phyloP scores from a whole-genome alignment of 2,797 vertebrate genomes.

The Epinephelus coioides region DNA sequence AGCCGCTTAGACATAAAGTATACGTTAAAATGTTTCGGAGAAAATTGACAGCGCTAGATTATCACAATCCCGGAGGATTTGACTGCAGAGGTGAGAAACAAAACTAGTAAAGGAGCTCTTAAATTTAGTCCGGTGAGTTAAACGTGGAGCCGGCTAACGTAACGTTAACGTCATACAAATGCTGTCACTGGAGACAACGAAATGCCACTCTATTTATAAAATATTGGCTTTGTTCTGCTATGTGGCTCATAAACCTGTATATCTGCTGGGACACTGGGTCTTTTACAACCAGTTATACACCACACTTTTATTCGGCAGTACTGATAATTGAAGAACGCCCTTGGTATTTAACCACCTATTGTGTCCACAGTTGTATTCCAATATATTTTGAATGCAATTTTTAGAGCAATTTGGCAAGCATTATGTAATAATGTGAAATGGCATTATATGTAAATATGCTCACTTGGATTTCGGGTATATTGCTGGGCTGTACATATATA shows the following conservation, averaged over 20 bases:
- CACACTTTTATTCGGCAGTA: not conserved
- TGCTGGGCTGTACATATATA: no score
- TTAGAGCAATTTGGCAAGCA: no score
- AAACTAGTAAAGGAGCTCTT: accelerated
- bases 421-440: not conserved
- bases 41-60: constrained; percentile 94
- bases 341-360: no score
- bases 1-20: not conserved
- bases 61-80: constrained; percentile 93
- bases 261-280: accelerated
- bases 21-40: constrained; percentile 91
- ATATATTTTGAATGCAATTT: no score
- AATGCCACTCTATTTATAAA: not conserved
- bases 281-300: accelerated
- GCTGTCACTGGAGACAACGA: not conserved
- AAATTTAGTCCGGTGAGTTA: not conserved
- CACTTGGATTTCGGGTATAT: accelerated
- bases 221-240: accelerated
- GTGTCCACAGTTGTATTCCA: no score
- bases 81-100: constrained; percentile 90
- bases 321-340: not conserved
- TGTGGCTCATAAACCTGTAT: accelerated
- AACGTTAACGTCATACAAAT: not conserved
- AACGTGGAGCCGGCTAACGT: constrained; percentile 43
- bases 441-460: not conserved